phyloP scores from a whole-genome alignment of 2,888 invertebrate genomes.

The Drosophila picticornis region DNA sequence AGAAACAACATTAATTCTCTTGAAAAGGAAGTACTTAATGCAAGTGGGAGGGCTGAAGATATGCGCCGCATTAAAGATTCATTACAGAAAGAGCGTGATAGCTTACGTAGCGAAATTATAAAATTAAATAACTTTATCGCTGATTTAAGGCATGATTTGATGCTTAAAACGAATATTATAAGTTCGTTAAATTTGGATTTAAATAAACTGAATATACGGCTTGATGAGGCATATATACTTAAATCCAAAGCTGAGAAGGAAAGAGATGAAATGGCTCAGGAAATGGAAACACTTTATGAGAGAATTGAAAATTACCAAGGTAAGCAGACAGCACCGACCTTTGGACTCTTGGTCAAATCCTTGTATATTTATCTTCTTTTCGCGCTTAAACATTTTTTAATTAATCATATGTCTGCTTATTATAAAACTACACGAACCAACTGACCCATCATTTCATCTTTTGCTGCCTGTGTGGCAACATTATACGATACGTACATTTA shows the following conservation, averaged over 20 bases:
- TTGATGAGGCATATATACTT: conserved; percentile 21
- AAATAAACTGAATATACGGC: conserved; percentile 49
- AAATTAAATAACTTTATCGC: conserved; percentile 75
- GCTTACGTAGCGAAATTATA: conserved; percentile 73
- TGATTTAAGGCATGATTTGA: conserved; percentile 76
- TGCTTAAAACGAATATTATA: conserved; percentile 73
- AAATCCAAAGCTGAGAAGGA: conserved; percentile 77
- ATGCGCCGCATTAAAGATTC: conserved; percentile 73
- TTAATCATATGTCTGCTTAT: no score
- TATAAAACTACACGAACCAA: no score
- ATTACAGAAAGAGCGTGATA: conserved; percentile 78
- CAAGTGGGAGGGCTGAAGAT: conserved; percentile 70
- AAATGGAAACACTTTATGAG: conserved; percentile 78
- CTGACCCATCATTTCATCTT: no score
- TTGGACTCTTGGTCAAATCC: no score
- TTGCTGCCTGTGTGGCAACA: no score
- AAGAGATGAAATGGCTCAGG: conserved; percentile 80
- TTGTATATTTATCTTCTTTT: no score
- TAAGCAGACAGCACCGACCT: neutral
- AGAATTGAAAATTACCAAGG: conserved; percentile 66
- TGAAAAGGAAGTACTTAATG: conserved; percentile 76
- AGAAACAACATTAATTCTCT: conserved; percentile 76
- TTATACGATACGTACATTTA: no score
- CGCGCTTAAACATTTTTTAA: no score
- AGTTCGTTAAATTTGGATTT: conserved; percentile 77